Percentiles rank a stretch among this genome's conserved stretches.
These are phyloP conservation scores for Drosophila atripex DNA, from an alignment of 2,888 invertebrate species.

Conservation along the genomic window DNA sequence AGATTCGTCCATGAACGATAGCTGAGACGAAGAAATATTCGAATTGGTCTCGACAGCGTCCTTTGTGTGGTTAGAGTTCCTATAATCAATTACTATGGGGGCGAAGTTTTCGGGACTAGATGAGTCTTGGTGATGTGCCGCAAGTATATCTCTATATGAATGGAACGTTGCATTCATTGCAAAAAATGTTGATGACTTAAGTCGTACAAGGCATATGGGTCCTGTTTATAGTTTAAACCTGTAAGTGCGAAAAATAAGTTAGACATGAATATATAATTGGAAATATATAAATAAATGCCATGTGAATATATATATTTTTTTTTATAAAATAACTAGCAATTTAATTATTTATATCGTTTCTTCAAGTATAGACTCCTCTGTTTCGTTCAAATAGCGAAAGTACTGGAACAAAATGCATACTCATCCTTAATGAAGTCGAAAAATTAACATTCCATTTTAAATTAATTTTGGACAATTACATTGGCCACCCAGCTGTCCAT, in stretches of 20 bases:
- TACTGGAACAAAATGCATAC: not conserved
- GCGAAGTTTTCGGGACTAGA: conserved; percentile 90
- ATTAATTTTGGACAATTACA: conserved; percentile 19
- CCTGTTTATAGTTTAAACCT: conserved; percentile 58
- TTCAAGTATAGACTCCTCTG: not conserved
- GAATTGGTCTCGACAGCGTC: conserved; percentile 83
- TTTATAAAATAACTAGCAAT: no score
- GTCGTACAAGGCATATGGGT: conserved; percentile 67
- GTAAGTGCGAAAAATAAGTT: not conserved
- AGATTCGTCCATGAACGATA: conserved; percentile 82
- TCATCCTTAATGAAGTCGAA: no score
- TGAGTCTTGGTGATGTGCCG: conserved; percentile 87
- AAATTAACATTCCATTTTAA: not conserved
- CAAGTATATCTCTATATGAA: conserved; percentile 92
- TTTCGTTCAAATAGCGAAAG: not conserved
- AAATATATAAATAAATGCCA: no score
- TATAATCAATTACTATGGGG: conserved; percentile 84
- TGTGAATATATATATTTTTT: no score
- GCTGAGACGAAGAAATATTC: conserved; percentile 81
- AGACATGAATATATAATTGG: no score
- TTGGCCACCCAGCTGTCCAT: conserved; percentile 29
- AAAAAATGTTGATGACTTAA: conserved; percentile 80
- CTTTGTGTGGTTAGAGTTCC: conserved; percentile 83
- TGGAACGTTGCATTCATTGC: conserved; percentile 97
- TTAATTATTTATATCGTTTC: not conserved